Conservation (phyloP, 2,113 vertebrate species). For the Reinhardtius hippoglossoides region DNA sequence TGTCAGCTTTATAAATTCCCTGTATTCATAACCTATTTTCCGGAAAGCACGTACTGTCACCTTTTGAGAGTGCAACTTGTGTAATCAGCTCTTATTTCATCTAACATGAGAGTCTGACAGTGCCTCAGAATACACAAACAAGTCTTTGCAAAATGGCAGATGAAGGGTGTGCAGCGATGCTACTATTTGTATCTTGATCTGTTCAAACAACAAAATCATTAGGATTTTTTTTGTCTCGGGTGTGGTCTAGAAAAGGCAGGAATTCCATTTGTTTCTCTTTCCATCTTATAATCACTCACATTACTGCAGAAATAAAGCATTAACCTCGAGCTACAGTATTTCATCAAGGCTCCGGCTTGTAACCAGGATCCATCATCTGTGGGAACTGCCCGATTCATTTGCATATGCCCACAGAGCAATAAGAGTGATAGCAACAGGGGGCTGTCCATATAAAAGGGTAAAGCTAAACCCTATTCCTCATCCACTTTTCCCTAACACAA, state of each 20-base stretch:
- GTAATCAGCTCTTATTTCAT: slow-evolving; percentile 78
- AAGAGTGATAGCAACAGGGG: slow-evolving; percentile 13
- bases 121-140: slow-evolving; percentile 65
- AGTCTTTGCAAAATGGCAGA: slow-evolving; percentile 49
- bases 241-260: slow-evolving; percentile 36
- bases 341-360: slow-evolving; percentile 6
- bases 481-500: neutral
- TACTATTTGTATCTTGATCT: slow-evolving; percentile 55
- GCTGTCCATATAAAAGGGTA: slow-evolving; percentile 29
- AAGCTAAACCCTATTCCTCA: slow-evolving; percentile 9
- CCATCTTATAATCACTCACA: neutral
- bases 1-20: slow-evolving; percentile 71
- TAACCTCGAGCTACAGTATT: slow-evolving; percentile 8
- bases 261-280: slow-evolving; percentile 25
- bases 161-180: slow-evolving; percentile 44
- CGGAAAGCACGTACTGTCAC: slow-evolving; percentile 64
- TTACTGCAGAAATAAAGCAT: slow-evolving; percentile 30
- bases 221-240: slow-evolving; percentile 17
- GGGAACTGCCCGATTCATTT: slow-evolving; percentile 15
- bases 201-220: slow-evolving; percentile 51
- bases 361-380: slow-evolving; percentile 1
- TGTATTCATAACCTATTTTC: slow-evolving; percentile 72
- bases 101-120: slow-evolving; percentile 73
- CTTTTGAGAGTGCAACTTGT: slow-evolving; percentile 70
- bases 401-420: slow-evolving; percentile 25